These are phyloP conservation scores for Misgurnus mizolepis DNA, from an alignment of 2,113 vertebrate species.

Conservation along the genomic window DNA sequence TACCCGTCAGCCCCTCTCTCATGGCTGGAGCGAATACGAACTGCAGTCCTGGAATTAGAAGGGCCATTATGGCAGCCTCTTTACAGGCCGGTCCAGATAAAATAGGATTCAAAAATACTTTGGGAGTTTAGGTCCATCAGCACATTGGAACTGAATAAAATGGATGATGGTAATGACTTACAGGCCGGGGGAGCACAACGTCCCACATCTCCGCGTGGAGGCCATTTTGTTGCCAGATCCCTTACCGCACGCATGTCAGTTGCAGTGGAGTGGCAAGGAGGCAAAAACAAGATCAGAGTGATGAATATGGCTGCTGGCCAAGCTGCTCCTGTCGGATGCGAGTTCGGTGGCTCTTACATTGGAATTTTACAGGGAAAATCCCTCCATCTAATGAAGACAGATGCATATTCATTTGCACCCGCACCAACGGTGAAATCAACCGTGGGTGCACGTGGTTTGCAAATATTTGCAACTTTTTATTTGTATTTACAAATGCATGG, in stretches of 20 bases:
- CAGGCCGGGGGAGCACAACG: not conserved
- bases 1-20: slow-evolving; percentile 4
- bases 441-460: slow-evolving; percentile 36
- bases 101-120: slow-evolving; percentile 23
- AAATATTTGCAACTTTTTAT: slow-evolving; percentile 45
- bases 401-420: not conserved
- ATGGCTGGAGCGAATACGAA: not conserved
- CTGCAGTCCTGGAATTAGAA: slow-evolving; percentile 28
- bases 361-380: slow-evolving; percentile 42
- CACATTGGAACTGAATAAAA: slow-evolving; percentile 38
- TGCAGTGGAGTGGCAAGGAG: slow-evolving; percentile 38
- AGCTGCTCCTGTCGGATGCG: slow-evolving; percentile 41
- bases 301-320: slow-evolving; percentile 31
- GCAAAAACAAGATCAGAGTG: slow-evolving; percentile 45
- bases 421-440: not conserved
- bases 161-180: slow-evolving; percentile 50
- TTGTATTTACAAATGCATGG: slow-evolving; percentile 51
- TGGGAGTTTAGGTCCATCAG: slow-evolving; percentile 47
- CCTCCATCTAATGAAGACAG: slow-evolving; percentile 14
- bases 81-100: slow-evolving; percentile 18
- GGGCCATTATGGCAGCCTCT: slow-evolving; percentile 9
- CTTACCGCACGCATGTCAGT: slow-evolving; percentile 37
- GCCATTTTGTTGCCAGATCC: slow-evolving; percentile 45
- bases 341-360: slow-evolving; percentile 25
- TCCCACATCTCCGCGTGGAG: slow-evolving; percentile 29